These are phyloP conservation scores for Syrrhaptes paradoxus DNA, from an alignment of 2,113 vertebrate species.

Conservation along the genomic window DNA sequence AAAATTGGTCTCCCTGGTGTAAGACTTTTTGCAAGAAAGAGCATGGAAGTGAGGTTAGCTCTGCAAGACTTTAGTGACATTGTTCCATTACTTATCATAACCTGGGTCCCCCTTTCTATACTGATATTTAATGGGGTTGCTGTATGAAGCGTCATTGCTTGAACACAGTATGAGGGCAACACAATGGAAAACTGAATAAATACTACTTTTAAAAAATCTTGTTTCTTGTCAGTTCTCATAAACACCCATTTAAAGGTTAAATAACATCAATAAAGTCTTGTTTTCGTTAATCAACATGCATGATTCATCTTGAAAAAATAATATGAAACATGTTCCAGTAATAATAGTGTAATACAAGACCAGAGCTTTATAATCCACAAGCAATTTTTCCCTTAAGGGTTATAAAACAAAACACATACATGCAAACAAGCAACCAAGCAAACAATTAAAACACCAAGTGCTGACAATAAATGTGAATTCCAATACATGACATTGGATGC, in stretches of 20 bases:
- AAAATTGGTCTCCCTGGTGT: neutral
- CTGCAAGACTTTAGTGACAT: neutral
- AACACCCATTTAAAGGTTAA: neutral
- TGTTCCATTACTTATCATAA: neutral
- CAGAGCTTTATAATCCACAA: neutral
- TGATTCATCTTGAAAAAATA: neutral
- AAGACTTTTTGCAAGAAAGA: neutral
- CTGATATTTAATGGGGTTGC: neutral
- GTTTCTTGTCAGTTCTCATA: neutral
- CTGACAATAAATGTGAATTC: neutral
- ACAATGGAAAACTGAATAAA: neutral
- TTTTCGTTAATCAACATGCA: neutral
- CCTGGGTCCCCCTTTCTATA: neutral
- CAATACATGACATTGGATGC: neutral
- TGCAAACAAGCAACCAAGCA: neutral
- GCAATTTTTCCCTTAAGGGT: neutral
- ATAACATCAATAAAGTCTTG: neutral
- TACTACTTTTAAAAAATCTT: neutral
- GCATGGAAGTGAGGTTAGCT: neutral
- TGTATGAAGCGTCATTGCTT: neutral
- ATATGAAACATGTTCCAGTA: neutral
- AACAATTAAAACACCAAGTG: neutral
- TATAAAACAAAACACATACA: neutral
- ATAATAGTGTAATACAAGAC: neutral
- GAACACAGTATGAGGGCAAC: neutral